These are phyloP conservation scores for Betta splendens DNA, from an alignment of 2,797 vertebrate genomes.

Conservation along the genomic window DNA sequence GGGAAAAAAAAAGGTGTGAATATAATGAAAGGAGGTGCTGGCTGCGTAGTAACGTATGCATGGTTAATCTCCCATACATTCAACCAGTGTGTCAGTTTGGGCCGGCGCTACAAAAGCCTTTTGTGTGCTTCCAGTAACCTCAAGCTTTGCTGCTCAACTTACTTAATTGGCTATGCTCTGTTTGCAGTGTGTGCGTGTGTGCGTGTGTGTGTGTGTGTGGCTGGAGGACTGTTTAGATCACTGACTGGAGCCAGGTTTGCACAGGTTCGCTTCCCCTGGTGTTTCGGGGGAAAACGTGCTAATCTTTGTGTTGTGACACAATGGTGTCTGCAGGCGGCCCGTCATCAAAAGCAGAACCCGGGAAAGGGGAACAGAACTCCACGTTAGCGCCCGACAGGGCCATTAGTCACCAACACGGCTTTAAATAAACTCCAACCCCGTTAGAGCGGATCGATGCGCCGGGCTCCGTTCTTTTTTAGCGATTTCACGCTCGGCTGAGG, in stretches of 20 bases:
- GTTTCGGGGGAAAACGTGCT: conserved; percentile 9
- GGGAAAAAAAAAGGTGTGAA: conserved; percentile 14
- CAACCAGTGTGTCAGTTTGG: conserved; percentile 58
- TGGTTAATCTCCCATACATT: conserved; percentile 70
- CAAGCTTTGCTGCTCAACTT: conserved; percentile 68
- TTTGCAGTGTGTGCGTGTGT: conserved; percentile 61
- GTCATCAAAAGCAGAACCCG: too few species aligned
- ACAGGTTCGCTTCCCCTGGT: background rate
- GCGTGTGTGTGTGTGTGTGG: conserved; percentile 9
- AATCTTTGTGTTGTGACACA: background rate
- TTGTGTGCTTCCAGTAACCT: conserved; percentile 78
- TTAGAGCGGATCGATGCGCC: background rate
- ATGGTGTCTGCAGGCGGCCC: too few species aligned
- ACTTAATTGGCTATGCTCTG: conserved; percentile 76
- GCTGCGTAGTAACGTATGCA: conserved; percentile 56
- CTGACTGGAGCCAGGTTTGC: conserved; percentile 2
- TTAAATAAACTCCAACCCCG: background rate
- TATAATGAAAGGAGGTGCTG: conserved; percentile 13
- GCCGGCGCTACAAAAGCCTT: conserved; percentile 70
- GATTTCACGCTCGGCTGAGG: too few species aligned
- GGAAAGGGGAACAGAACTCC: too few species aligned
- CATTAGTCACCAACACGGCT: background rate
- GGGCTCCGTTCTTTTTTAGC: background rate
- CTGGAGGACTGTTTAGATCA: conserved; percentile 8
- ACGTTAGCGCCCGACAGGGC: too few species aligned